Percentiles rank a stretch among this genome's conserved stretches.
phyloP scores from a whole-genome alignment of 1,140 invertebrate species.

The Lutraria rhynchaena region DNA sequence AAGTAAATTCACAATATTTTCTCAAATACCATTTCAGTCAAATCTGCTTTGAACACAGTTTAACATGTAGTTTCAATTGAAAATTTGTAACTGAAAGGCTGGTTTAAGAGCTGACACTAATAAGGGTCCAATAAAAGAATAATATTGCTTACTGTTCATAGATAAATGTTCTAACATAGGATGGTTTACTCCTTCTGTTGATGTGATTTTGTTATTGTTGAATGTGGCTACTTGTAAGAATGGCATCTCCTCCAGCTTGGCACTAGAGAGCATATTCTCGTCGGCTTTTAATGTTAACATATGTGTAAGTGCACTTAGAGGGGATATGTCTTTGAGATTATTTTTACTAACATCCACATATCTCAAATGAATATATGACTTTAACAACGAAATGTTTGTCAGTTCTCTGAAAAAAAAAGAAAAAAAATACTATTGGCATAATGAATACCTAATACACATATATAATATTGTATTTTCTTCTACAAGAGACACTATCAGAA shows the following conservation, averaged over 20 bases:
- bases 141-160: constrained; percentile 78
- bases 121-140: neutral
- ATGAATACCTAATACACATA: too few relatives aligned
- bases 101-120: neutral
- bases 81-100: neutral
- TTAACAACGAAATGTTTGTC: constrained; percentile 79
- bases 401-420: constrained; percentile 75
- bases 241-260: constrained; percentile 80
- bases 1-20: too few relatives aligned
- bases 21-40: too few relatives aligned
- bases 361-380: constrained; percentile 80
- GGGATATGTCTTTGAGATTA: constrained; percentile 79
- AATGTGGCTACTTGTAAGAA: constrained; percentile 81
- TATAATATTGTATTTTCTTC: too few relatives aligned
- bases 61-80: too few relatives aligned
- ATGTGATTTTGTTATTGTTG: constrained; percentile 79
- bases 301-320: constrained; percentile 79
- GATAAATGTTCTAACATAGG: constrained; percentile 80
- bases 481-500: too few relatives aligned
- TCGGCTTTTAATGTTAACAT: constrained; percentile 81
- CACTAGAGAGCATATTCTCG: constrained; percentile 78
- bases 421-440: too few relatives aligned
- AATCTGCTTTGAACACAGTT: too few relatives aligned
- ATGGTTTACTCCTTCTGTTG: constrained; percentile 79
- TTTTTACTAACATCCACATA: constrained; percentile 81